These are phyloP conservation scores for Amiota minor DNA, from an alignment of 2,888 invertebrate genomes.

Conservation along the genomic window DNA sequence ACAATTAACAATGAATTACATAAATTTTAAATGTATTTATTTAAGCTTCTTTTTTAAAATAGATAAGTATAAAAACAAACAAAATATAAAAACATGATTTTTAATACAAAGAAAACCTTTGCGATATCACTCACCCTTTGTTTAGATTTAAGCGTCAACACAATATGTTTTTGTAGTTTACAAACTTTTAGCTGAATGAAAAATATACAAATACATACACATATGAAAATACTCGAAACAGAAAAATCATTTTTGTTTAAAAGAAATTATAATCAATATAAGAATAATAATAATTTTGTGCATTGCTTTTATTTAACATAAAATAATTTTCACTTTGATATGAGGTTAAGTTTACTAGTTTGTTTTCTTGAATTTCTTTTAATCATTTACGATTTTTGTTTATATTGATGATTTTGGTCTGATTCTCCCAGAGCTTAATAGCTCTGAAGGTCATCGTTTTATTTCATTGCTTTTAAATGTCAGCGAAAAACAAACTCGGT, in stretches of 20 bases:
- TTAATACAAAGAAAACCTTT: background rate
- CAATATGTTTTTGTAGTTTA: constrained; percentile 18
- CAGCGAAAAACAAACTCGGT: background rate
- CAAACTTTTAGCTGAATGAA: background rate
- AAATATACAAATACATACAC: background rate
- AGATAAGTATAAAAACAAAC: background rate
- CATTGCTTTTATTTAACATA: background rate
- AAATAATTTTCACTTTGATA: background rate
- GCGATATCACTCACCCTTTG: constrained; percentile 10
- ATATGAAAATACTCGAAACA: background rate
- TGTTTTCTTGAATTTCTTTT: background rate
- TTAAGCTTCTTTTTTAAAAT: background rate
- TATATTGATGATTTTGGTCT: constrained; percentile 1
- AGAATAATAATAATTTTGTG: constrained; percentile 9
- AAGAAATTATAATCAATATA: constrained; percentile 13
- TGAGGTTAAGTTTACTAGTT: background rate
- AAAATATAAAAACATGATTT: background rate
- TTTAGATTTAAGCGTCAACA: constrained; percentile 25
- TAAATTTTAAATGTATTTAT: too few species aligned
- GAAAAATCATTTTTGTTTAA: constrained; percentile 13
- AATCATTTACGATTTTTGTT: background rate
- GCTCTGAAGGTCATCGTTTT: background rate
- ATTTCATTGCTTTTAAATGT: background rate
- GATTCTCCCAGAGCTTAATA: background rate
- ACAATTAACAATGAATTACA: too few species aligned